A percentile compares a stretch with the other conserved stretches of the same genome.
Evolutionary conservation across 2,113 vertebrate genomes (phyloP).

Genomic region (Taurulus bubalis): DNA sequence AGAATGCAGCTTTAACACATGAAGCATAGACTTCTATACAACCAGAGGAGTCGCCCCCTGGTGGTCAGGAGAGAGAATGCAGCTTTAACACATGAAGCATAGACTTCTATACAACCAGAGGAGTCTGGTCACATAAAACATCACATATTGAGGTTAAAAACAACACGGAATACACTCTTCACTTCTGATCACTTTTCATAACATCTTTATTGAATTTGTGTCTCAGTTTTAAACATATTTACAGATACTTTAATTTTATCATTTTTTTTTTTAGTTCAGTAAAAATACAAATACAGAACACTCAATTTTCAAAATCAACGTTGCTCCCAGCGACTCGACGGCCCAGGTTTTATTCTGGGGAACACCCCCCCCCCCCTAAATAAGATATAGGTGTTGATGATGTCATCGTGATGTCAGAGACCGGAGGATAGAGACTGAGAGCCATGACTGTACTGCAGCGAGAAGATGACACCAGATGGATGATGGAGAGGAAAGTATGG

Average conservation of each 20-base stretch:
- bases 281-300: conserved; percentile 89
- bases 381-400: conserved; percentile 42
- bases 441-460: conserved; percentile 19
- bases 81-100: too few relatives aligned
- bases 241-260: conserved; percentile 77
- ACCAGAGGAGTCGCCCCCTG: too few relatives aligned
- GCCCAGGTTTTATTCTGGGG: conserved; percentile 33
- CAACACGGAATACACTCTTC: not conserved
- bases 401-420: conserved; percentile 39
- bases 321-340: conserved; percentile 58
- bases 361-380: conserved; percentile 24
- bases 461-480: not conserved
- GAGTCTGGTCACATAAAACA: not conserved
- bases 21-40: too few relatives aligned
- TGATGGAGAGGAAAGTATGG: not conserved
- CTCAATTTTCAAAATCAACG: conserved; percentile 78
- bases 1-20: too few relatives aligned
- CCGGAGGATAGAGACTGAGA: not conserved
- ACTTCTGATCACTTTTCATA: conserved; percentile 74
- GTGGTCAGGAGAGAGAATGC: too few relatives aligned
- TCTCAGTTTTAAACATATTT: conserved; percentile 86
- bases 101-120: too few relatives aligned
- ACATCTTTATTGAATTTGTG: conserved; percentile 86
- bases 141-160: not conserved
- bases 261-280: conserved; percentile 75